Evolutionary conservation across 2,888 invertebrate species (phyloP).

Genomic region (Serrognathus titanus): DNA sequence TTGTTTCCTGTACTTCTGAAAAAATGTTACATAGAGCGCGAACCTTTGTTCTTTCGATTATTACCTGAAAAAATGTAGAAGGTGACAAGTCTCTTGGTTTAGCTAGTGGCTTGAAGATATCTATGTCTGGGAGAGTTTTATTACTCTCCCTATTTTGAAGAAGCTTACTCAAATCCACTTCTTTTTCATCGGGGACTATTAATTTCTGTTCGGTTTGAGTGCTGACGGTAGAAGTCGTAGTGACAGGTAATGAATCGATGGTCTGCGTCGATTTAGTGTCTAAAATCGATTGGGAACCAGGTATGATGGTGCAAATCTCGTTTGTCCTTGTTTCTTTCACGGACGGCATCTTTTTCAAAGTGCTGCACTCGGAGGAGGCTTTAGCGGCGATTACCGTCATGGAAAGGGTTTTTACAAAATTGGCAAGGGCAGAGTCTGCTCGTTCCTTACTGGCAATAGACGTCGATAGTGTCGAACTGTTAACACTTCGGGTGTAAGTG

Average conservation of each 20-base stretch:
- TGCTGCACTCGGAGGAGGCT: background rate
- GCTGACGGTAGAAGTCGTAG: background rate
- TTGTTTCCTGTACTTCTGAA: no score
- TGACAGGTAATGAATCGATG: slow-evolving; percentile 2
- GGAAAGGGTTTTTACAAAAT: background rate
- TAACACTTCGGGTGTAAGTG: no score
- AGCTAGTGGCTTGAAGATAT: no score
- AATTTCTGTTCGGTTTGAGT: slow-evolving; percentile 8
- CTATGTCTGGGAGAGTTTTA: no score
- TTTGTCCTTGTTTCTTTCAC: slow-evolving; percentile 3
- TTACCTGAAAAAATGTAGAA: no score
- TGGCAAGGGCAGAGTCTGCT: background rate
- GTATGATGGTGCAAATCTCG: slow-evolving; percentile 6
- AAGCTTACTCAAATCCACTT: no score
- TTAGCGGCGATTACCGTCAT: background rate
- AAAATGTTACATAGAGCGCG: no score
- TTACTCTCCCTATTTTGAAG: no score
- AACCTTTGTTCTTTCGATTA: background rate
- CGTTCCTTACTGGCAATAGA: no score
- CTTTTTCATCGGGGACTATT: no score
- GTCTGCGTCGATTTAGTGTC: slow-evolving; percentile 14
- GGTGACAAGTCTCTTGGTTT: no score
- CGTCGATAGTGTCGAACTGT: no score
- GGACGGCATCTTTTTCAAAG: background rate
- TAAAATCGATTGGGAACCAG: slow-evolving; percentile 1